These are phyloP conservation scores for Lordiphosa mommai DNA, from an alignment of 1,140 invertebrate species.

Conservation along the genomic window DNA sequence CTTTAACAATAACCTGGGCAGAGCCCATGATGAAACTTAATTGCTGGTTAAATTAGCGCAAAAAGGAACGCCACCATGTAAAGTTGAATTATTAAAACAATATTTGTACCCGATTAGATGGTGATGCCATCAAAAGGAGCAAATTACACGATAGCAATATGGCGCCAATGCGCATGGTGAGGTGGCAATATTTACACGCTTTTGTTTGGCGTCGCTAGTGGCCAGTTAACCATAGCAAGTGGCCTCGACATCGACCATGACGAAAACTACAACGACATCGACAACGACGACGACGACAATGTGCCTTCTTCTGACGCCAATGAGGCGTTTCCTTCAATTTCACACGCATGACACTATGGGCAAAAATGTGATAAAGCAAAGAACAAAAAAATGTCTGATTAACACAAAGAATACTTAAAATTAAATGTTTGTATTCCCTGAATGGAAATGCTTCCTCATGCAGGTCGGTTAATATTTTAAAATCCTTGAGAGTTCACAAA, in stretches of 20 bases:
- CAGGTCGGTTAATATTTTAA: too few species aligned
- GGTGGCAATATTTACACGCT: constrained; percentile 67
- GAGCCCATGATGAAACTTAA: constrained; percentile 44
- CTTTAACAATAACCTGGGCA: constrained; percentile 37
- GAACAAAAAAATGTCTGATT: too few species aligned
- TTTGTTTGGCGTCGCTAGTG: constrained; percentile 41
- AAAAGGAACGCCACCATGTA: neutral
- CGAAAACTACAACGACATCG: constrained; percentile 23
- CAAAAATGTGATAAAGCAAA: too few species aligned
- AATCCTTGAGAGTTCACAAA: too few species aligned
- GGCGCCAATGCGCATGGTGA: constrained; percentile 51
- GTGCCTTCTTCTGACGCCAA: constrained; percentile 17
- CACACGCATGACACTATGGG: constrained; percentile 24
- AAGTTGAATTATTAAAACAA: constrained; percentile 67
- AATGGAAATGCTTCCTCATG: too few species aligned
- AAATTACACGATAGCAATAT: constrained; percentile 32
- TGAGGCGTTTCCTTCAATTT: constrained; percentile 19
- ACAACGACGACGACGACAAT: constrained; percentile 18
- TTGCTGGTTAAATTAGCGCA: constrained; percentile 51
- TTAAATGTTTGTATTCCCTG: too few species aligned
- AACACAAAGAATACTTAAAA: too few species aligned
- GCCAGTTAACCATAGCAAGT: constrained; percentile 29
- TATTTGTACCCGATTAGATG: constrained; percentile 60
- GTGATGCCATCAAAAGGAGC: neutral
- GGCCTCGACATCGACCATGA: constrained; percentile 37